Percentiles rank a stretch among this genome's conserved stretches.
These are phyloP conservation scores for Atrina japonica DNA, from an alignment of 2,888 invertebrate genomes.

Conservation along the genomic window DNA sequence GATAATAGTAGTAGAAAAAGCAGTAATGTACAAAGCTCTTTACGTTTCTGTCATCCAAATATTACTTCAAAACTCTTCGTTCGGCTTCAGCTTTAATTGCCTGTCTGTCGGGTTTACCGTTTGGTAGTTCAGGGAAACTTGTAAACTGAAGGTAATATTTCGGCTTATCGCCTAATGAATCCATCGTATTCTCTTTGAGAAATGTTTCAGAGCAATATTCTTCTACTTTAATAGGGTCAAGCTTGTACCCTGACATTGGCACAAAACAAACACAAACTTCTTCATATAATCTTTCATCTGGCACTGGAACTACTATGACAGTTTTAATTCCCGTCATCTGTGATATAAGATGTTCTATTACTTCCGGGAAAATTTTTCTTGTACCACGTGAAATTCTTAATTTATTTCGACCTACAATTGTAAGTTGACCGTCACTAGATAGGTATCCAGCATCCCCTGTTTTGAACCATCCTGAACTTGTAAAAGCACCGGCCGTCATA, in stretches of 20 bases:
- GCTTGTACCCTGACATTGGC: background rate
- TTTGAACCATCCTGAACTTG: conserved; percentile 19
- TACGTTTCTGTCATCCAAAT: no score
- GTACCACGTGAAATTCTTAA: conserved; percentile 31
- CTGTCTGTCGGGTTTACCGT: no score
- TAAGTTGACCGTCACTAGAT: background rate
- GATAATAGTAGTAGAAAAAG: no score
- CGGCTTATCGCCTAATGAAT: conserved; percentile 27
- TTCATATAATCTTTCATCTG: conserved; percentile 30
- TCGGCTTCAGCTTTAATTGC: no score
- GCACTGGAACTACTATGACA: conserved; percentile 26
- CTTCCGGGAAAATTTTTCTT: conserved; percentile 25
- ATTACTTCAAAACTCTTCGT: no score
- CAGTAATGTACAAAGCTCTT: no score
- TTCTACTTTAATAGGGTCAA: conserved; percentile 21
- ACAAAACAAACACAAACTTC: conserved; percentile 36
- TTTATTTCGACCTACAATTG: conserved; percentile 21
- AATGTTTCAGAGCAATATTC: conserved; percentile 19
- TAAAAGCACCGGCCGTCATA: conserved; percentile 10
- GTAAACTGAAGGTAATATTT: no score
- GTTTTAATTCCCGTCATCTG: conserved; percentile 7
- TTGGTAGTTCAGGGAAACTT: no score
- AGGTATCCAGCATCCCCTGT: conserved; percentile 27
- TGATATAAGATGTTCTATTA: conserved; percentile 22
- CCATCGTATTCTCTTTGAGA: background rate